Base-by-base conservation (phyloP, 1,140 invertebrate genomes). In the Drosophila sturtevanti region DNA sequence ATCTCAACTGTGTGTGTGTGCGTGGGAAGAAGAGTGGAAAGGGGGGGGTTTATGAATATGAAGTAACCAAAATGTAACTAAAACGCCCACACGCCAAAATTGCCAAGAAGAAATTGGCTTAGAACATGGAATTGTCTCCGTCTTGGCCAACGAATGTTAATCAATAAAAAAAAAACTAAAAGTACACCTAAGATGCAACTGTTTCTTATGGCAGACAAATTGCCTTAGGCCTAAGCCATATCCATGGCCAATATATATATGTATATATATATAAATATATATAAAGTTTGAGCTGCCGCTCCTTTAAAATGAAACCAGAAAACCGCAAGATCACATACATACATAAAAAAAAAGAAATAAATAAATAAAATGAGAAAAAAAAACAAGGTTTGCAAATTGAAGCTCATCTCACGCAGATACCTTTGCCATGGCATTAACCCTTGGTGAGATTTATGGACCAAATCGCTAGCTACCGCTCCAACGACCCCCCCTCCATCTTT, bases 391-490 rank as follows among this genome's bases (percentile, higher is more conserved):
- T 31, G 54, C 54, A 56, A 56, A 56, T 56, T 56, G 27, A 56
- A 44, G 52, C 55, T 69, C 81, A 85, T 70, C 81, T 67, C 73
- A 77, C 69, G 73, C 75, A 76, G 80, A 75, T 81, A 68, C 35
- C 10, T 56, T 62, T 41, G 44, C 37, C 41, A 64, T 85, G 77
- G 67, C 74, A 72, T 76, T 87, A 78, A 76, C 73, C 74, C 75
- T 62, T 24, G 44, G 71, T 69, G 77, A 89, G 84, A 89, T 89
- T 89, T 89, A 89, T 89, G 85, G 77, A 89, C 77, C 85, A 89
- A 81, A 89, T 81, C 68, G 64, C 37, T 64, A 59, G 62, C 54
- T 52, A 38, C 41, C 38, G 16, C 18, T 66, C 27, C 27, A 31
- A 4, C 5, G 27, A 31, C 7, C 7, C 62, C 38, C 61, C 35